Conservation (phyloP, 2,113 vertebrate genomes). For the Onychostruthus taczanowskii region DNA sequence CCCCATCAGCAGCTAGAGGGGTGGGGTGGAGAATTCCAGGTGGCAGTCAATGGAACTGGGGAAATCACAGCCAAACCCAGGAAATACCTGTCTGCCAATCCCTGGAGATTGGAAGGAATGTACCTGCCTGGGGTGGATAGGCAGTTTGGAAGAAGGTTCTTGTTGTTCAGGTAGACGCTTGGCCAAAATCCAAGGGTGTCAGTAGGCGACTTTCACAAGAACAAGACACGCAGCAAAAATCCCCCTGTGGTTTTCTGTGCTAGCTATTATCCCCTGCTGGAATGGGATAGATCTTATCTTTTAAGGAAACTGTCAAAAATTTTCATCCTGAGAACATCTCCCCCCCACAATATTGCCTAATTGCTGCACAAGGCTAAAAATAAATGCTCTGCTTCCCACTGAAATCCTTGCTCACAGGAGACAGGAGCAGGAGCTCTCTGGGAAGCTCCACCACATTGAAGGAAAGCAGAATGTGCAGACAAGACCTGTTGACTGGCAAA, state of each 20-base stretch:
- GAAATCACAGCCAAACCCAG: conserved; percentile 21
- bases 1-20: not conserved
- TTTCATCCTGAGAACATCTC: not conserved
- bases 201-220: not conserved
- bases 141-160: not conserved
- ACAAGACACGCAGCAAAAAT: not conserved
- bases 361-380: not conserved
- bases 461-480: not conserved
- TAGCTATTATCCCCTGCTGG: not conserved
- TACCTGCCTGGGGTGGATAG: not conserved
- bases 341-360: not conserved
- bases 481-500: not conserved
- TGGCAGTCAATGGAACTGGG: not conserved
- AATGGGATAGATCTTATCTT: conserved; percentile 8
- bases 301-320: not conserved
- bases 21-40: not conserved
- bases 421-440: not conserved
- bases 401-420: not conserved
- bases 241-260: not conserved
- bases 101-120: not conserved
- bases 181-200: conserved; percentile 28
- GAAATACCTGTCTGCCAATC: conserved; percentile 28
- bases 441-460: not conserved
- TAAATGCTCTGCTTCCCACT: not conserved
- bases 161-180: not conserved